These are phyloP conservation scores for Heliocidaris erythrogramma DNA, from an alignment of 35 echinoderm and acorn worm species.

Conservation along the genomic window DNA sequence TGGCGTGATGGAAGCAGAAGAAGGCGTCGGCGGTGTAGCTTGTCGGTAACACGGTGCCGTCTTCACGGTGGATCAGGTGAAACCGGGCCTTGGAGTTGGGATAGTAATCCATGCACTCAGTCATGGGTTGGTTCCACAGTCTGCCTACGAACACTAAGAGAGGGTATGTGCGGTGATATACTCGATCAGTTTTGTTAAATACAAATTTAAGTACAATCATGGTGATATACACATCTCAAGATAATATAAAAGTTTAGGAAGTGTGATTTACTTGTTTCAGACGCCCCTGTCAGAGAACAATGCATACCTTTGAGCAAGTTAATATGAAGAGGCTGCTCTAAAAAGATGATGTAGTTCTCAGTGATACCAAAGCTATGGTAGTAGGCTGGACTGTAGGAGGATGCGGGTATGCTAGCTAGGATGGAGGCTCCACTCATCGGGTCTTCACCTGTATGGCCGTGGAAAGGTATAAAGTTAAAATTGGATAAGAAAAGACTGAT, in stretches of 20 bases:
- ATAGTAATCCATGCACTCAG: constrained; percentile 36
- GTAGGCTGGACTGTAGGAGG: constrained; percentile 64
- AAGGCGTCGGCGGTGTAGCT: constrained; percentile 71
- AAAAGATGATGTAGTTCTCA: constrained; percentile 79
- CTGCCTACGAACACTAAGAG: neutral
- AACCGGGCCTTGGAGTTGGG: constrained; percentile 25
- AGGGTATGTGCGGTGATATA: neutral
- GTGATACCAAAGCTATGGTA: constrained; percentile 91
- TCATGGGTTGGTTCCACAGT: neutral
- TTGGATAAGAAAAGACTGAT: neutral
- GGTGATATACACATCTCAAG: too few relatives aligned
- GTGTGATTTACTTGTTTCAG: too few relatives aligned
- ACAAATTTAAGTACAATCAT: too few relatives aligned
- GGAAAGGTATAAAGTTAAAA: neutral
- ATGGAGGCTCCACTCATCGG: constrained; percentile 53
- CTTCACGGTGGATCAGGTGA: constrained; percentile 52
- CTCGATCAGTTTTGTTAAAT: too few relatives aligned
- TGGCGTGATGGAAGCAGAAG: constrained; percentile 87
- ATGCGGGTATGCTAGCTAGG: constrained; percentile 66
- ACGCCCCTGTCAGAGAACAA: neutral
- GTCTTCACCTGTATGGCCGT: constrained; percentile 16
- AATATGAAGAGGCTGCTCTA: constrained; percentile 74
- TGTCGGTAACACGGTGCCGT: constrained; percentile 50
- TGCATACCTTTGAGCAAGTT: constrained; percentile 43
- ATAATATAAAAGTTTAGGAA: too few relatives aligned